Percentiles rank a stretch among this genome's conserved stretches.
Conservation (phyloP, 2,797 vertebrate species). For the Threskiornis aethiopicus region DNA sequence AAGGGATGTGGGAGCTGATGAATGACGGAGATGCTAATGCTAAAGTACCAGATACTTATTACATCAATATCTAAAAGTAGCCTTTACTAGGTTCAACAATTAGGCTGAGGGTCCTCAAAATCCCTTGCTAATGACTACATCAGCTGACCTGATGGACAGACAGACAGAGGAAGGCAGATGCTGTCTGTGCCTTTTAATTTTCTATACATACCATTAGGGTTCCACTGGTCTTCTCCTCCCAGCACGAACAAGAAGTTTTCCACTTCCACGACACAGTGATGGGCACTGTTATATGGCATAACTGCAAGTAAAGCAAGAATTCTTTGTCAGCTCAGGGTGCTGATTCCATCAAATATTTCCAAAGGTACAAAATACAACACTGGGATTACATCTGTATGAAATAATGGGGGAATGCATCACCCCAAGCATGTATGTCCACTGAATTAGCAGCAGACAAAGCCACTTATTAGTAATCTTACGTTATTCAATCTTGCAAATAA, state of each 20-base stretch:
- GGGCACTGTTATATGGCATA: constrained; percentile 99
- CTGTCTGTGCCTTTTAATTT: neutral
- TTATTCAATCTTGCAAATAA: constrained; percentile 36
- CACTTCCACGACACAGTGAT: constrained; percentile 98
- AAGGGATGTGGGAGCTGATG: constrained; percentile 52
- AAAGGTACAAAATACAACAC: neutral
- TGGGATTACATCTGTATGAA: neutral
- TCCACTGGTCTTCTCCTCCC: constrained; percentile 99
- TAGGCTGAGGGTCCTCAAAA: constrained; percentile 13
- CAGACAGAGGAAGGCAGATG: neutral
- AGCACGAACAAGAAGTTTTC: constrained; percentile 97
- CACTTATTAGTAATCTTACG: constrained; percentile 8
- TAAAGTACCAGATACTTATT: constrained; percentile 36
- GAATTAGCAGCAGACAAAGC: neutral
- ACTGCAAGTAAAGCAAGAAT: constrained; percentile 79
- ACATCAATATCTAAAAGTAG: neutral
- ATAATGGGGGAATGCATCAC: neutral
- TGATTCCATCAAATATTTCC: neutral
- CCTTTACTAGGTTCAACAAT: neutral
- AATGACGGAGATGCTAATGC: constrained; percentile 31
- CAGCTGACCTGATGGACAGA: neutral
- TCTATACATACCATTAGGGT: constrained; percentile 88
- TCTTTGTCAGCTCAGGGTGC: constrained; percentile 31
- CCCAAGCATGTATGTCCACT: neutral
- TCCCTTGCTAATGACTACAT: neutral